Base-by-base conservation (phyloP, 2,797 vertebrate genomes). In the Crax fasciolata region DNA sequence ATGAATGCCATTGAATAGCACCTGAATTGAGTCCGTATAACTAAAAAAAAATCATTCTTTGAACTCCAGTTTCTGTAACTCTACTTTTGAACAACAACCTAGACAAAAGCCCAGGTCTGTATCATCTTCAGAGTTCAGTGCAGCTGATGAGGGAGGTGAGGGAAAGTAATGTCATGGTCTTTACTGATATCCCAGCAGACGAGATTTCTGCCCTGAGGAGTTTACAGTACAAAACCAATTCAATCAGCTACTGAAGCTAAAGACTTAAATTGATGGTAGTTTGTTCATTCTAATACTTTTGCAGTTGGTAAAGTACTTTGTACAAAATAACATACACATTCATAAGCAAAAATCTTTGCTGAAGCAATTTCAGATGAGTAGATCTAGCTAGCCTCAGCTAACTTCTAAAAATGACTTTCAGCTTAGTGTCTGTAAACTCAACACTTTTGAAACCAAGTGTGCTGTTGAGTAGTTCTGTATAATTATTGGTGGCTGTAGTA, bases 261-360 rank as follows among this genome's bases (percentile, higher is more conserved):
- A 75, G 61, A 15, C 46, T 79, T 66, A 44, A 84, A 59, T 9
- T 79, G 52, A 68, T 46, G 9, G n/a, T 6, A 63, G 18, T 35
- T 38, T 43, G 43, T n/a, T 93, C 3, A 21, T 38, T 14, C 14
- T 52, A 85, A 78, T 85, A 81, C 58, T 93, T 38, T 41, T 85
- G 54, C 25, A 66, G 54, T 5, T 83, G 32, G 23, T 68, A 84
- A 86, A 75, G 30, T 58, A 59, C 17, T 90, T 88, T 44, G 28
- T 62, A 61, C 14, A 71, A 89, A 88, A 57, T 52, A 84, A 21
- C 17, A 41, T 73, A 25, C 28, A 63, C 91, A 91, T 79, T 93
- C 67, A 91, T 58, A 76, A 76, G 30, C 16, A 88, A 87, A 94
- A 89, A n/a, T 76, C 59, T 88, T 90, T 71, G 35, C 77, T 89